These are phyloP conservation scores for Pycnonotus jocosus DNA, from an alignment of 2,113 vertebrate genomes.

Conservation along the genomic window DNA sequence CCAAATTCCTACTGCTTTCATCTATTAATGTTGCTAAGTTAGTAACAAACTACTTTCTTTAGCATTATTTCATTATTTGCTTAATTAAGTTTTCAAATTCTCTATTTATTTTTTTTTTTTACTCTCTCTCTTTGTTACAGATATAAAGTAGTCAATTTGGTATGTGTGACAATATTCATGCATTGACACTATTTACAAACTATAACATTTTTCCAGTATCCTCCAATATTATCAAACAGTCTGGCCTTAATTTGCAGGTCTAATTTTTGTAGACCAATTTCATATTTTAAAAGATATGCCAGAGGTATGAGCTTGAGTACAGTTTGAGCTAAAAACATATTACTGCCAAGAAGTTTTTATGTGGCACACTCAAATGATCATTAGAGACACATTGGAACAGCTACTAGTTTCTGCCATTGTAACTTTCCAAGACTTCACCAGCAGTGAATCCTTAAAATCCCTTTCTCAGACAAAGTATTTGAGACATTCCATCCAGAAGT, in stretches of 20 bases:
- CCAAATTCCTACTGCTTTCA: neutral
- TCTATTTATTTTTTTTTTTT: neutral
- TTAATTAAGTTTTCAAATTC: neutral
- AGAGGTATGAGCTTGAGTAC: neutral
- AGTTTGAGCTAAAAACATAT: neutral
- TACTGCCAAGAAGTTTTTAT: neutral
- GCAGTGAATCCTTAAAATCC: neutral
- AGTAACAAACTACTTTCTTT: neutral
- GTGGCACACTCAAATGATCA: neutral
- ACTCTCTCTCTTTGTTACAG: neutral
- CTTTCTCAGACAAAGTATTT: neutral
- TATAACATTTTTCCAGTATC: neutral
- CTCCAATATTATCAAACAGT: neutral
- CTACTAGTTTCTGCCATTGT: neutral
- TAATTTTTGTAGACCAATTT: neutral
- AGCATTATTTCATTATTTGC: neutral
- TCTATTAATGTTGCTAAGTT: neutral
- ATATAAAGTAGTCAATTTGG: neutral
- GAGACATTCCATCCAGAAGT: neutral
- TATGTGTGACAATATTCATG: neutral
- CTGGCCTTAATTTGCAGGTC: neutral
- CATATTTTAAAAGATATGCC: neutral
- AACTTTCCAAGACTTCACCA: neutral
- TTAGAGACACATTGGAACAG: neutral
- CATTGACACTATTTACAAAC: neutral